These are phyloP conservation scores for Drosophila eugracilis DNA, from an alignment of 1,140 invertebrate genomes.

Conservation along the genomic window DNA sequence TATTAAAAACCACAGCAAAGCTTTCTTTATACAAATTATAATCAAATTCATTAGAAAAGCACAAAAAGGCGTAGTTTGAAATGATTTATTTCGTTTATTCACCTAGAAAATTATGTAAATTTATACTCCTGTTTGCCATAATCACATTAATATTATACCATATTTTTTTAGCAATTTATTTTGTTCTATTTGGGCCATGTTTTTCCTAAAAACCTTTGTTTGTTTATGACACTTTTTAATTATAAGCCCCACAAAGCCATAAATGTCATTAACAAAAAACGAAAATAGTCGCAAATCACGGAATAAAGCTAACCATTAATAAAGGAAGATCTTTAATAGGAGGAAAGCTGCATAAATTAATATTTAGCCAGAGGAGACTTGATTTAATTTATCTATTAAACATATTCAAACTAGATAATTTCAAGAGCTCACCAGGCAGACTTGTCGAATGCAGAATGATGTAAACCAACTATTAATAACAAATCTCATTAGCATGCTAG, in stretches of 20 bases:
- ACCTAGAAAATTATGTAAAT: not conserved
- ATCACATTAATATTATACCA: not conserved
- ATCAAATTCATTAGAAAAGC: no score
- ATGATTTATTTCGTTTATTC: not conserved
- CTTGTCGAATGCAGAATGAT: not conserved
- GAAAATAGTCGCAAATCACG: conserved; percentile 24
- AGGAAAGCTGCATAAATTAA: conserved; percentile 1
- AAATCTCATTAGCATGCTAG: not conserved
- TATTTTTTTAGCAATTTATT: not conserved
- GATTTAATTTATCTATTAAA: conserved; percentile 5
- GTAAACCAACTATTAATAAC: not conserved
- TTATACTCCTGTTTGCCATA: not conserved
- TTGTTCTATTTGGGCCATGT: conserved; percentile 4
- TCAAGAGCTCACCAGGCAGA: no score
- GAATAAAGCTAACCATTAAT: not conserved
- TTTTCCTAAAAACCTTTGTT: conserved; percentile 5
- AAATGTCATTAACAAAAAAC: conserved; percentile 10
- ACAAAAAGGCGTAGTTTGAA: not conserved
- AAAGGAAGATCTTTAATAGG: conserved; percentile 4
- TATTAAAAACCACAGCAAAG: no score
- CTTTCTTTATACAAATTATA: no score
- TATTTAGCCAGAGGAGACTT: not conserved
- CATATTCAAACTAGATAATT: no score
- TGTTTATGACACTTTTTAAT: conserved; percentile 10
- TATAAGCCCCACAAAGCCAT: conserved; percentile 4